These are phyloP conservation scores for Drosophila takahashii DNA, from an alignment of 1,140 invertebrate species.

Conservation along the genomic window DNA sequence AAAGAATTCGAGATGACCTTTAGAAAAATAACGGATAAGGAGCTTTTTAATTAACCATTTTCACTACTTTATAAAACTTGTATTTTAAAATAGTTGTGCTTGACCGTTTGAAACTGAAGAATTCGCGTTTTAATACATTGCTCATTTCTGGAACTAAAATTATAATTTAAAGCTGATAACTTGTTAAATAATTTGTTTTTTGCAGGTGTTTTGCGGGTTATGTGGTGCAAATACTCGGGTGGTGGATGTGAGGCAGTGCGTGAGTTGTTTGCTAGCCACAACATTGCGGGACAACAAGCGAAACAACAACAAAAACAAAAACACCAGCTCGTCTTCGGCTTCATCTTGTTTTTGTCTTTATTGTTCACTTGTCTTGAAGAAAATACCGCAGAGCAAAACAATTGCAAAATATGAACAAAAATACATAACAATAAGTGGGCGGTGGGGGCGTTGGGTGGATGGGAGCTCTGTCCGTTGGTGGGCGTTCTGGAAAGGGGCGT, in stretches of 20 bases:
- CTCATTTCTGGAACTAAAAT: background rate
- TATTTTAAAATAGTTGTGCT: too few species aligned
- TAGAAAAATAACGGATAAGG: too few species aligned
- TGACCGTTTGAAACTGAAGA: background rate
- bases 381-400: constrained; percentile 77
- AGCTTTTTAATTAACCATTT: too few species aligned
- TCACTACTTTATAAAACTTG: too few species aligned
- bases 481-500: constrained; percentile 42
- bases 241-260: constrained; percentile 30
- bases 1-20: background rate
- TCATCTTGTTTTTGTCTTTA: constrained; percentile 36
- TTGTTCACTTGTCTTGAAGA: constrained; percentile 68
- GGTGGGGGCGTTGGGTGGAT: constrained; percentile 7
- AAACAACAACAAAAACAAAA: constrained; percentile 2
- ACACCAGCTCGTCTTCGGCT: constrained; percentile 28
- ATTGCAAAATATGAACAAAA: constrained; percentile 80
- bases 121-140: background rate
- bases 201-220: constrained; percentile 9
- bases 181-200: background rate
- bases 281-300: constrained; percentile 60
- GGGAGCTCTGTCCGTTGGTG: constrained; percentile 14
- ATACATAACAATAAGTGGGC: constrained; percentile 40
- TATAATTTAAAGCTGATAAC: background rate
- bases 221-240: constrained; percentile 2
- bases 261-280: constrained; percentile 54